Conservation (phyloP, 2,797 vertebrate species). For the Falco cherrug region DNA sequence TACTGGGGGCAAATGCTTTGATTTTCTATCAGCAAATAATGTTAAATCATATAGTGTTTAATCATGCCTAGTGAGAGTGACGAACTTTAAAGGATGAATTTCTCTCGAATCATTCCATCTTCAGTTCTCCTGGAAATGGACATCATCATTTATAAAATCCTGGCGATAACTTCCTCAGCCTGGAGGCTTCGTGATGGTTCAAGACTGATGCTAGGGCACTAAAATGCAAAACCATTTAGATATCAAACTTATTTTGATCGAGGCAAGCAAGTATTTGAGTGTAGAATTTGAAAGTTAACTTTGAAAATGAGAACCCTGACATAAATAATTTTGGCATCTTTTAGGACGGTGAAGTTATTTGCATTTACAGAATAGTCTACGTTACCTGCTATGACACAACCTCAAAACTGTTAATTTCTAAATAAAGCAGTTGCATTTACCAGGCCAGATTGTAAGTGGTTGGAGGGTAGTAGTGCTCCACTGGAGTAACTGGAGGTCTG, state of each 20-base stretch:
- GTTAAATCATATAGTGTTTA: slow-evolving; percentile 53
- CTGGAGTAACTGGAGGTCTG: background rate
- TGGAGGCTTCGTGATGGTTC: background rate
- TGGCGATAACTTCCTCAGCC: background rate
- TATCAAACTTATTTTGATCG: background rate
- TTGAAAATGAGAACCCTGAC: background rate
- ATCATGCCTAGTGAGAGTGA: slow-evolving; percentile 54
- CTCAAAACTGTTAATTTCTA: background rate
- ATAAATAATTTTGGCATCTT: background rate
- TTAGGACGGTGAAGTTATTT: background rate
- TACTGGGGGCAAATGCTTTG: slow-evolving; percentile 60
- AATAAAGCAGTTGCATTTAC: background rate
- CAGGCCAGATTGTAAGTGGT: background rate
- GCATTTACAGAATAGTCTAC: background rate
- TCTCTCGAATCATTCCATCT: slow-evolving; percentile 32
- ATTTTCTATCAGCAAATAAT: slow-evolving; percentile 64
- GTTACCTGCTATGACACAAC: background rate
- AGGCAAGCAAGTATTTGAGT: background rate
- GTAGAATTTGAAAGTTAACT: background rate
- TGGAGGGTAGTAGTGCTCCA: background rate
- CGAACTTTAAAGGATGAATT: slow-evolving; percentile 53
- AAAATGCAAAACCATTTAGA: background rate
- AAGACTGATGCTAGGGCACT: background rate
- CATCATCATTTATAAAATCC: background rate
- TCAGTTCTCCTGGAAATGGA: background rate